phyloP scores from a whole-genome alignment of 2,797 vertebrate genomes.

The Otolemur crassicaudatus region DNA sequence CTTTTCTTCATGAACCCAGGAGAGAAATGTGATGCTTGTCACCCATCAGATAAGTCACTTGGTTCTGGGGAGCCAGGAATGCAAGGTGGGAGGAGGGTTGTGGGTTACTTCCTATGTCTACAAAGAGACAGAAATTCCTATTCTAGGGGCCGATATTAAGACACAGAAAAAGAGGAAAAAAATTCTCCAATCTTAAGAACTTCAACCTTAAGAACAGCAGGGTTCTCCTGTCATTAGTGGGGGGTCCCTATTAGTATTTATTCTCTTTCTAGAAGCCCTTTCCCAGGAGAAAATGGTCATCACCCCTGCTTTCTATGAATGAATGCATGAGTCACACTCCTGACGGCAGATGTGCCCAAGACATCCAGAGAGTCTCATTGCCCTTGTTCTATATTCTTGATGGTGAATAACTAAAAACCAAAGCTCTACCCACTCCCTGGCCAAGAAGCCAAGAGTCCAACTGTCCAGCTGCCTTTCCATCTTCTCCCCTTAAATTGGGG shows the following conservation, averaged over 20 bases:
- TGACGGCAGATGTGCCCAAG: neutral
- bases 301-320: neutral
- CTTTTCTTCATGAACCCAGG: neutral
- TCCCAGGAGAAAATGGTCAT: neutral
- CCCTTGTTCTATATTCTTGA: accelerated
- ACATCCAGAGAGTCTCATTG: accelerated
- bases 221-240: neutral
- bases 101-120: neutral
- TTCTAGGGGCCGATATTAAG: neutral
- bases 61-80: neutral
- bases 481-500: neutral
- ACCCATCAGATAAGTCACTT: neutral
- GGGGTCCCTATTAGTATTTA: neutral
- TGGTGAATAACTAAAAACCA: neutral
- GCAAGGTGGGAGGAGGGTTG: neutral
- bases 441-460: neutral
- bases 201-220: neutral
- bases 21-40: neutral
- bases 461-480: neutral
- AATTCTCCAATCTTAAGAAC: neutral
- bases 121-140: neutral
- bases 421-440: neutral
- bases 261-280: conserved; percentile 8
- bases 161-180: neutral
- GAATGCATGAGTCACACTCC: neutral